phyloP scores from a whole-genome alignment of 2,888 invertebrate genomes.

The Proisotoma minuta region DNA sequence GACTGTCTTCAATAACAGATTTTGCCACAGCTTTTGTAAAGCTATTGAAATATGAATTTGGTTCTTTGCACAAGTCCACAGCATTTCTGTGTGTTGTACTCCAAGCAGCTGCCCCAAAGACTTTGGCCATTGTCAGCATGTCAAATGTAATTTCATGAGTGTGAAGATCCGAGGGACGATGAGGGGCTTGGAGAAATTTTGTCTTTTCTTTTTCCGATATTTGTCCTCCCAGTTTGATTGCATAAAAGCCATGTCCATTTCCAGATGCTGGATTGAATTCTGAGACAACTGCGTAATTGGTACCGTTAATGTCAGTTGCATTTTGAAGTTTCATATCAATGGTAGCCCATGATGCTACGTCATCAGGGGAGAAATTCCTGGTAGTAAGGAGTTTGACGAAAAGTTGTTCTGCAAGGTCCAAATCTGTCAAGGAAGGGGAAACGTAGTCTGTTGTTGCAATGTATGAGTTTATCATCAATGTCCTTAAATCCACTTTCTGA shows the following conservation, averaged over 20 bases:
- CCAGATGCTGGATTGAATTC: not conserved
- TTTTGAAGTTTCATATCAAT: not conserved
- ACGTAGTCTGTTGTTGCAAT: not conserved
- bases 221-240: not conserved
- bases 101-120: conserved; percentile 2
- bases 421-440: not conserved
- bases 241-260: conserved; percentile 1
- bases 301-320: not conserved
- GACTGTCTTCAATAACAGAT: not conserved
- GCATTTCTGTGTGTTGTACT: conserved; percentile 7
- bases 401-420: not conserved
- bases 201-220: not conserved
- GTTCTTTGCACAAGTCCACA: conserved; percentile 8
- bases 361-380: not conserved
- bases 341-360: not conserved
- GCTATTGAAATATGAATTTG: conserved; percentile 4
- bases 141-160: conserved; percentile 13
- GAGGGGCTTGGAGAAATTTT: conserved; percentile 16
- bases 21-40: conserved; percentile 7
- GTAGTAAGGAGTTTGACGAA: not conserved
- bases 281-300: not conserved
- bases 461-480: not conserved
- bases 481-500: not conserved
- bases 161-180: conserved; percentile 8
- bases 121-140: not conserved